Evolutionary conservation across 2,797 vertebrate genomes (phyloP).

Genomic region (Chiroxiphia lanceolata): DNA sequence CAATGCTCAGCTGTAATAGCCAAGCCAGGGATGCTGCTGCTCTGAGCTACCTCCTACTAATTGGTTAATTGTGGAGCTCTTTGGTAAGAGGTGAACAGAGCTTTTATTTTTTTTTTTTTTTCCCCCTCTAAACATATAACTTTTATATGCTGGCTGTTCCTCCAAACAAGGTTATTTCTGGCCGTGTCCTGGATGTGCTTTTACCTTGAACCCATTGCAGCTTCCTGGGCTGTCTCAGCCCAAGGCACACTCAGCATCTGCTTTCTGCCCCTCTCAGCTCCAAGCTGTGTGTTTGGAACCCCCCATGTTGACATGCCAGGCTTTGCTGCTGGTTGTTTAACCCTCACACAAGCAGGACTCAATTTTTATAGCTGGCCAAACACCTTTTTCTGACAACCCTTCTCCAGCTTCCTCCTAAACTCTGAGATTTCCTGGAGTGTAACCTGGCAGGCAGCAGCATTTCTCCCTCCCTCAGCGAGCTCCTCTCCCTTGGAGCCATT

Average conservation of each 20-base stretch:
- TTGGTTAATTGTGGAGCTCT: slow-evolving; percentile 39
- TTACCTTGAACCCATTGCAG: background rate
- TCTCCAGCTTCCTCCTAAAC: background rate
- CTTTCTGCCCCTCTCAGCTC: background rate
- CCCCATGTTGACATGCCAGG: rapidly evolving
- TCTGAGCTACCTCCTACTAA: slow-evolving; percentile 55
- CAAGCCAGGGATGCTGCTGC: slow-evolving; percentile 51
- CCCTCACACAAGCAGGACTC: background rate
- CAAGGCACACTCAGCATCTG: background rate
- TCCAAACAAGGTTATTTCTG: slow-evolving; percentile 13
- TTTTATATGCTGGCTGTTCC: background rate
- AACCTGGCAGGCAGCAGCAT: background rate
- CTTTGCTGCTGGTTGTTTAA: background rate
- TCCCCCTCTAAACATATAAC: background rate
- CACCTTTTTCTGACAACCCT: background rate
- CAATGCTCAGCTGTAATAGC: background rate
- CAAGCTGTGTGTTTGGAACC: background rate
- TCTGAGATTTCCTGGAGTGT: background rate
- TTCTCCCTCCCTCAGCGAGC: background rate
- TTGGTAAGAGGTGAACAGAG: slow-evolving; percentile 9
- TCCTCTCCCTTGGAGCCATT: background rate
- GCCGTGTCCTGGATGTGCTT: background rate
- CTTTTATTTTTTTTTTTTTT: background rate
- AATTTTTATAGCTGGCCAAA: background rate
- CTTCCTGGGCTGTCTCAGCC: background rate